Conservation (phyloP, 2,797 vertebrate genomes). For the Valencia hispanica region DNA sequence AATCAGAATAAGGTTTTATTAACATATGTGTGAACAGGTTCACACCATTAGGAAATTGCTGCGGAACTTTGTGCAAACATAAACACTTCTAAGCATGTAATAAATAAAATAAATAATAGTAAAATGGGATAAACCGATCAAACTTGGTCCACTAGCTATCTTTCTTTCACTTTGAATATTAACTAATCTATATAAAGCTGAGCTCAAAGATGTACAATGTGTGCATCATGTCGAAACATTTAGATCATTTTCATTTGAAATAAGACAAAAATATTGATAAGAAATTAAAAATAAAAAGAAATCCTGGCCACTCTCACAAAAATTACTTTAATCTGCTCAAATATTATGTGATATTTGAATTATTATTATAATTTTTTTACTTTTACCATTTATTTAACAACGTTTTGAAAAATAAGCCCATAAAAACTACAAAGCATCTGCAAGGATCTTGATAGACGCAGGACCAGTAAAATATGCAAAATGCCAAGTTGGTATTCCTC, state of each 20-base stretch:
- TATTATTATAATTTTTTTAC: too few species aligned
- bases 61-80: too few species aligned
- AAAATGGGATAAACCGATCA: too few species aligned
- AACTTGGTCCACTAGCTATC: too few species aligned
- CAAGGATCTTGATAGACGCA: not conserved
- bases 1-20: too few species aligned
- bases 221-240: not conserved
- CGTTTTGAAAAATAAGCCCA: too few species aligned
- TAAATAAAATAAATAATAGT: too few species aligned
- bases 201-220: constrained; percentile 25
- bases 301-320: not conserved
- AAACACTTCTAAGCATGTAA: too few species aligned
- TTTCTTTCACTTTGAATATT: constrained; percentile 24
- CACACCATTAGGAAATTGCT: too few species aligned
- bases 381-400: too few species aligned
- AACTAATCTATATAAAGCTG: constrained; percentile 19
- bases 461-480: constrained; percentile 26
- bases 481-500: constrained; percentile 31
- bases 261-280: not conserved
- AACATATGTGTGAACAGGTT: too few species aligned
- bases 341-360: too few species aligned
- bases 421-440: constrained; percentile 22
- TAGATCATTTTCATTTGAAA: constrained; percentile 26
- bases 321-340: constrained; percentile 22
- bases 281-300: not conserved